phyloP scores from a whole-genome alignment of 2,888 invertebrate genomes.

The Andrena chrysosceles region DNA sequence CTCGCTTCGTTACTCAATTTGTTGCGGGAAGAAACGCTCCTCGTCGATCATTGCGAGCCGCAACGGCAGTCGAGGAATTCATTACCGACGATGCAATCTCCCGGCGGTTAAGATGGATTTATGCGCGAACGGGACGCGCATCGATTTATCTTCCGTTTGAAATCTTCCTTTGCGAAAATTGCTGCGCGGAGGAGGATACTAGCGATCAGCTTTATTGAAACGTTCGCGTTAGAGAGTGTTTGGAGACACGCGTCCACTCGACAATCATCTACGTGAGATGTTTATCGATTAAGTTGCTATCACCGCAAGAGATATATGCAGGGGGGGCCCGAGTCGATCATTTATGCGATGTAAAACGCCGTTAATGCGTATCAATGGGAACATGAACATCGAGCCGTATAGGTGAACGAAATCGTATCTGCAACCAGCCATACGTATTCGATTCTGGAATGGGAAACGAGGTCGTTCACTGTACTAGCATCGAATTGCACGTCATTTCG shows the following conservation, averaged over 20 bases:
- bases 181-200: conserved; percentile 1
- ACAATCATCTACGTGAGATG: conserved; percentile 21
- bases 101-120: conserved; percentile 42
- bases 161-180: conserved; percentile 51
- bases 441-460: conserved; percentile 23
- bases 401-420: not conserved
- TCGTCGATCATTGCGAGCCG: conserved; percentile 31
- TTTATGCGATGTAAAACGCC: not conserved
- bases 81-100: conserved; percentile 45
- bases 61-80: conserved; percentile 35
- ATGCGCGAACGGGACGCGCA: conserved; percentile 16
- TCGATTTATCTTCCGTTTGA: conserved; percentile 32
- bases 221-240: conserved; percentile 24
- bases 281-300: conserved; percentile 43
- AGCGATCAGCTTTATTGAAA: conserved; percentile 35
- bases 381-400: not conserved
- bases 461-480: conserved; percentile 13
- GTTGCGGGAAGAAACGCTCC: conserved; percentile 10
- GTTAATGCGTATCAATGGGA: not conserved
- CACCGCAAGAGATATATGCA: not conserved
- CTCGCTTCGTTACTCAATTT: conserved; percentile 5
- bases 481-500: conserved; percentile 11
- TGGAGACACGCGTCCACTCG: conserved; percentile 22
- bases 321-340: not conserved
- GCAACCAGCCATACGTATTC: not conserved